phyloP scores from a whole-genome alignment of 2,113 vertebrate species.

The Centrocercus urophasianus region DNA sequence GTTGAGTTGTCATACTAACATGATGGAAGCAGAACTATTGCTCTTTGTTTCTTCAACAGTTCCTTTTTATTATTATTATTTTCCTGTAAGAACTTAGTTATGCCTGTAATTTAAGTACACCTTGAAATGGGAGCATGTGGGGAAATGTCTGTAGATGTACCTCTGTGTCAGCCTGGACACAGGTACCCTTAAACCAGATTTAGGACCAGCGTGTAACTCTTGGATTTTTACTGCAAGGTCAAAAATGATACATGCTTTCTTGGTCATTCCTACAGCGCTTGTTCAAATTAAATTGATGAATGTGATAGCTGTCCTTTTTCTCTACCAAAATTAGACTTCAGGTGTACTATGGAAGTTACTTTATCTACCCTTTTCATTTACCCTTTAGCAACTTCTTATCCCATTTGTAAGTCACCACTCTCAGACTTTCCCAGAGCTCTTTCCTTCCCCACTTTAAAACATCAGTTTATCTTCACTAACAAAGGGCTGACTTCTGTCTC shows the following conservation, averaged over 20 bases:
- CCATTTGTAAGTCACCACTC: no score
- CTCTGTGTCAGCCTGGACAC: not conserved
- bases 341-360: not conserved
- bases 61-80: not conserved
- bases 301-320: not conserved
- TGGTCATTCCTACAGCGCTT: not conserved
- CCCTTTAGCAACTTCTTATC: rapidly evolving
- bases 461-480: not conserved
- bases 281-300: not conserved
- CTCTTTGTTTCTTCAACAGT: not conserved
- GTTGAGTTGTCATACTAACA: not conserved
- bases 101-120: no score
- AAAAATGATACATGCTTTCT: not conserved
- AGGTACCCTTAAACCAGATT: not conserved
- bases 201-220: rapidly evolving
- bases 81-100: not conserved
- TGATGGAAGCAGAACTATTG: not conserved
- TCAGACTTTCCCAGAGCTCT: not conserved
- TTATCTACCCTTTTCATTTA: not conserved
- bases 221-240: not conserved
- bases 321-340: not conserved
- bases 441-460: not conserved
- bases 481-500: not conserved
- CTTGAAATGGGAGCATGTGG: not conserved
- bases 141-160: rapidly evolving